Conservation (phyloP, 2,113 vertebrate genomes). For the Panurus biarmicus region DNA sequence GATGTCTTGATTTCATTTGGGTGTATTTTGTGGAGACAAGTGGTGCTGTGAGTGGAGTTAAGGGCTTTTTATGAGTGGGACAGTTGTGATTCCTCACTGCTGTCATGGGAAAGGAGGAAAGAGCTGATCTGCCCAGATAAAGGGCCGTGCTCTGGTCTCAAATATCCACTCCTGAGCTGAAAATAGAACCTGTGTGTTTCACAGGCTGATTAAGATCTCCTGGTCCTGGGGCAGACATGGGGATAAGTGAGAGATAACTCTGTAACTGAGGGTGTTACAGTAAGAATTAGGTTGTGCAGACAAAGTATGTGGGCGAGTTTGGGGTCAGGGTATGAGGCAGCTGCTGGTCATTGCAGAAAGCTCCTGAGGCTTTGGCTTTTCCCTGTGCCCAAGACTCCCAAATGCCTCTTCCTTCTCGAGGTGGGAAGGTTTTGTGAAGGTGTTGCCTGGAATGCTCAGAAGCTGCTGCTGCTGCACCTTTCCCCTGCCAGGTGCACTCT, state of each 20-base stretch:
- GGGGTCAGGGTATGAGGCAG: background rate
- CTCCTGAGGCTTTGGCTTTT: background rate
- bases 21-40: background rate
- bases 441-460: background rate
- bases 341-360: background rate
- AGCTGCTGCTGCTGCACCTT: background rate
- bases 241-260: background rate
- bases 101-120: background rate
- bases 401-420: background rate
- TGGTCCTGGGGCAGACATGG: background rate
- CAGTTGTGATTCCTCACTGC: background rate
- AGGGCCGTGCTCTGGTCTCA: background rate
- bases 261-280: background rate
- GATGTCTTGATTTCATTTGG: background rate
- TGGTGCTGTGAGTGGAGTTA: background rate
- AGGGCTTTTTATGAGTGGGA: background rate
- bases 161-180: background rate
- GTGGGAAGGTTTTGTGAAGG: background rate
- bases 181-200: constrained; percentile 7
- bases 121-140: background rate
- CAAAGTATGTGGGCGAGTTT: background rate
- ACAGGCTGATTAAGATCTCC: constrained; percentile 21
- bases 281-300: background rate
- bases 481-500: background rate
- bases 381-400: background rate